A percentile compares a stretch with the other conserved stretches of the same genome.
Evolutionary conservation across 2,888 invertebrate genomes (phyloP).

Genomic region (Drosophila prostipennis): DNA sequence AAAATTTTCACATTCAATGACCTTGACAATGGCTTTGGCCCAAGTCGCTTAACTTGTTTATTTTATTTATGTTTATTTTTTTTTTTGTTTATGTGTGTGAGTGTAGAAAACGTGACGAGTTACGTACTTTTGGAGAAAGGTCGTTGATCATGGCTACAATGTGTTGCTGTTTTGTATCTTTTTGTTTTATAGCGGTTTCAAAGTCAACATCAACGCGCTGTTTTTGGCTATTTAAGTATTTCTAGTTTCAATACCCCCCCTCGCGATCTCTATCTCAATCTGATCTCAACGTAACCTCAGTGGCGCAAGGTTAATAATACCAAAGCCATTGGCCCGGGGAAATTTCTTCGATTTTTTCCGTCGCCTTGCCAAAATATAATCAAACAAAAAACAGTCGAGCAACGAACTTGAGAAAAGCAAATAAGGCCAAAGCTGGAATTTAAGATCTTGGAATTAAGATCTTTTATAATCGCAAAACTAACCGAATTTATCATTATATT

Average conservation of each 20-base stretch:
- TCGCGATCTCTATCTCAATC: neutral
- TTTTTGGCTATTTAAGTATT: conserved; percentile 73
- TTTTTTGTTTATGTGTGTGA: conserved; percentile 10
- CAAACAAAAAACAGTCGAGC: conserved; percentile 11
- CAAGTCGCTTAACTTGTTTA: conserved; percentile 35
- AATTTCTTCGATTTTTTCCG: conserved; percentile 27
- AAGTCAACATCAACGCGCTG: conserved; percentile 65
- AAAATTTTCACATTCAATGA: conserved; percentile 76
- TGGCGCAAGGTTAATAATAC: conserved; percentile 21
- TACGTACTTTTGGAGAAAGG: conserved; percentile 77
- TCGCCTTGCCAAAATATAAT: conserved; percentile 22
- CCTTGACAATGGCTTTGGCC: conserved; percentile 75
- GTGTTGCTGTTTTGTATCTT: conserved; percentile 16
- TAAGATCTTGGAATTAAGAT: neutral
- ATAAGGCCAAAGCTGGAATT: conserved; percentile 6
- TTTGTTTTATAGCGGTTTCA: conserved; percentile 60
- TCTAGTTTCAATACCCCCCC: conserved; percentile 63
- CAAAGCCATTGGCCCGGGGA: conserved; percentile 31
- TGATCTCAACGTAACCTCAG: conserved; percentile 20
- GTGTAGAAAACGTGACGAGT: conserved; percentile 79
- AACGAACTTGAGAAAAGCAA: conserved; percentile 23
- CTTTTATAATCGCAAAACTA: neutral
- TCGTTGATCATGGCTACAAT: conserved; percentile 75
- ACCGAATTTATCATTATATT: too few species aligned
- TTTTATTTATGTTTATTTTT: conserved; percentile 13